Evolutionary conservation across 2,113 vertebrate species (phyloP), one percentile per base, ranked within the genome.

Genomic region (Tretioscincus oriximinensis): DNA sequence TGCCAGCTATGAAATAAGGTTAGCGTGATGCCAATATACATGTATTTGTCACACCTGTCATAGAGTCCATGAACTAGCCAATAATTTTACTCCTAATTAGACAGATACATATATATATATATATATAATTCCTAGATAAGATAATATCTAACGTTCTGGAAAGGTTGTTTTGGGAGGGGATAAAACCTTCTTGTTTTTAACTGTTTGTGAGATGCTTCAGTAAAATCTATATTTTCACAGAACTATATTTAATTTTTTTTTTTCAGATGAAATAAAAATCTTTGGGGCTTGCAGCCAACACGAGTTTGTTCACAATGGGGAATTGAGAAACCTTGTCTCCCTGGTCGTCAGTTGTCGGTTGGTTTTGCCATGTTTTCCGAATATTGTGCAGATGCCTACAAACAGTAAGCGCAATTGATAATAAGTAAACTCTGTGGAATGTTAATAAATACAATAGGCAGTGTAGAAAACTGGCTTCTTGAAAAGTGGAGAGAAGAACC

Each of bases 21-120:
- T 94, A 95, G 92, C 91, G 93, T 92, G 88, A 86, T 95, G 93
- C 90, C 92, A 93, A 92, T 94, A 89, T 94, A 89, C 92, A 87
- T 93, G 93, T 93, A 93, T 96, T 96, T 96, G 95, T 96, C 96
- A 96, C 86, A 95, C 85, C 95, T 96, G 95, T 95, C 94, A 96
- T 85, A 88, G 92, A 95, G 92, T 93, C 95, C 89, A 28, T 84
- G 92, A 94, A 94, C 93, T 92, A 94, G 94, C 93, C 94, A 95
- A 93, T 96, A 94, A 95, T 84, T 84, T 90, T 20, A 87, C 87
- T 94, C 95, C 92, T 96, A 96, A 96, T 96, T 96, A 96, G 95
- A 96, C 94, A 95, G 93, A 92, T 95, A 90, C 93, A 93, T 93
- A 41, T 41, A 41, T 41, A 41, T 41, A 41, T 41, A 41, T 41